phyloP scores from a whole-genome alignment of 2,888 invertebrate genomes.

The Drosophila nigritarsus region DNA sequence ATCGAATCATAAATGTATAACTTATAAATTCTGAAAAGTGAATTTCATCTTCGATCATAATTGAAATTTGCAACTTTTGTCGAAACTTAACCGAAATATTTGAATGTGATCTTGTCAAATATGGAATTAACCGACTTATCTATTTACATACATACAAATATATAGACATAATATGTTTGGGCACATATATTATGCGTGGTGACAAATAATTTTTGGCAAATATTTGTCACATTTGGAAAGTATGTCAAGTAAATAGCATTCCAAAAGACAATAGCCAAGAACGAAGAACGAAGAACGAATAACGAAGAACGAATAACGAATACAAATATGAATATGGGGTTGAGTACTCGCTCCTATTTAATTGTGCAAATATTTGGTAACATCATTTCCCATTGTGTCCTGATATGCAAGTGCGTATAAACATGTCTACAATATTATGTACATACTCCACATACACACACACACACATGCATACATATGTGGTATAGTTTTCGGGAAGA shows the following conservation, averaged over 20 bases:
- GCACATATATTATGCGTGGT: constrained; percentile 4
- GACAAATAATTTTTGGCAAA: constrained; percentile 48
- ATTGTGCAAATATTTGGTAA: constrained; percentile 51
- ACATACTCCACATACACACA: background rate
- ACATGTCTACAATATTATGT: background rate
- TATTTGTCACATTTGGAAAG: constrained; percentile 60
- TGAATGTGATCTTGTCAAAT: background rate
- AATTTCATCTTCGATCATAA: no score
- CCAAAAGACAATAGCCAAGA: constrained; percentile 43
- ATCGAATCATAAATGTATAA: background rate
- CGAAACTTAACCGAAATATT: background rate
- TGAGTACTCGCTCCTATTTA: constrained; percentile 20
- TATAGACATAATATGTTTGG: background rate
- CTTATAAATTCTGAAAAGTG: background rate
- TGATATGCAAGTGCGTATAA: constrained; percentile 12
- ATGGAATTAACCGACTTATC: background rate
- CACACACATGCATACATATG: no score
- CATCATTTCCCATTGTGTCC: constrained; percentile 31
- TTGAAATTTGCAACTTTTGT: no score
- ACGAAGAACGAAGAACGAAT: background rate
- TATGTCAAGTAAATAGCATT: constrained; percentile 47
- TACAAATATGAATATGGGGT: constrained; percentile 2
- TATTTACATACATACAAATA: background rate
- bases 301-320: background rate
- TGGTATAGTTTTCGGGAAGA: background rate